These are phyloP conservation scores for Pedetes capensis DNA, from an alignment of 2,113 vertebrate genomes.

Conservation along the genomic window DNA sequence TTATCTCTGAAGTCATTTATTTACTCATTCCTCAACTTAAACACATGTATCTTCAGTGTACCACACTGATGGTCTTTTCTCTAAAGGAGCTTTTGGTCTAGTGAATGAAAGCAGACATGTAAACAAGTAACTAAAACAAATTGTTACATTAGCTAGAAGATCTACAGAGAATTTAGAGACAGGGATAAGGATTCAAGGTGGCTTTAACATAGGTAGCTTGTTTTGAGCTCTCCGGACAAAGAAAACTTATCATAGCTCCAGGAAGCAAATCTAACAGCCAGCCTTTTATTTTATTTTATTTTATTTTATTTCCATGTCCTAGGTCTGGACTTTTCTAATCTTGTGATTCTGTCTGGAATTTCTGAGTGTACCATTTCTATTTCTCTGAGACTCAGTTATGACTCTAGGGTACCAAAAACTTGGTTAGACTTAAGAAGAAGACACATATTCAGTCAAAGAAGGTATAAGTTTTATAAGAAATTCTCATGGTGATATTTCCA, in stretches of 20 bases:
- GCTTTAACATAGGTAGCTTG: background rate
- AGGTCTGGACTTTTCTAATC: background rate
- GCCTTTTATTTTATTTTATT: no score
- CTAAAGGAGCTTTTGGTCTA: constrained; percentile 5
- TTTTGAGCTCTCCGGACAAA: background rate
- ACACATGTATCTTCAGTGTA: background rate
- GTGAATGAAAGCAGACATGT: background rate
- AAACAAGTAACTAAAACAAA: background rate
- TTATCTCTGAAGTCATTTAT: constrained; percentile 29
- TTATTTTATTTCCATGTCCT: background rate
- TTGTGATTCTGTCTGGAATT: background rate
- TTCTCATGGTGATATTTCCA: background rate
- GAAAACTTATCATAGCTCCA: constrained; percentile 1
- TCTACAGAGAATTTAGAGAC: background rate
- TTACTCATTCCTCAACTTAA: constrained; percentile 30
- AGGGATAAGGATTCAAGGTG: background rate
- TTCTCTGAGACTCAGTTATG: background rate
- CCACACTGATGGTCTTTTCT: background rate
- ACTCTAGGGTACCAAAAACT: background rate
- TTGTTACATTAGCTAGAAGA: background rate
- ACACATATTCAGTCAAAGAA: background rate
- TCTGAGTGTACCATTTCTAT: background rate
- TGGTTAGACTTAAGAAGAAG: constrained; percentile 12
- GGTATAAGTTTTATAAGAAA: constrained; percentile 1
- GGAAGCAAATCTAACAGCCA: background rate